These are phyloP conservation scores for Euplexia lucipara DNA, from an alignment of 2,888 invertebrate species.

Conservation along the genomic window DNA sequence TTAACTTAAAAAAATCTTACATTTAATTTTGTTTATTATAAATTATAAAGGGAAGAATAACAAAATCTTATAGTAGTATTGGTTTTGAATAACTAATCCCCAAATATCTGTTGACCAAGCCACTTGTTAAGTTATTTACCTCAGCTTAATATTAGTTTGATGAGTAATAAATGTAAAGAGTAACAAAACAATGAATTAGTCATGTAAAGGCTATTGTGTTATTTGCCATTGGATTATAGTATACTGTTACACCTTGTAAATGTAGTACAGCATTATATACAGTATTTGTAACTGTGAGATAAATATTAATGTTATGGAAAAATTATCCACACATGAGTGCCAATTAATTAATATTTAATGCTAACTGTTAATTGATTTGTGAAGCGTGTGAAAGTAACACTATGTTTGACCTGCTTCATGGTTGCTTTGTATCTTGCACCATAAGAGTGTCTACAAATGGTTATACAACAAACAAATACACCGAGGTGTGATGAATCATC, in stretches of 20 bases:
- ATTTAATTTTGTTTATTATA: background rate
- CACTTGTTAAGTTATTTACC: background rate
- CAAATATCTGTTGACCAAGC: background rate
- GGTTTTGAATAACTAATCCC: background rate
- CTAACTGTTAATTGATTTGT: constrained; percentile 77
- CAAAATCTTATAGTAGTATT: background rate
- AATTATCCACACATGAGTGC: constrained; percentile 65
- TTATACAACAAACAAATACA: constrained; percentile 53
- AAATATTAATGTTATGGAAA: constrained; percentile 69
- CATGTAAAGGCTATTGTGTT: constrained; percentile 17
- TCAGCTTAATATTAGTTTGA: constrained; percentile 18
- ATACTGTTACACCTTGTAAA: constrained; percentile 16
- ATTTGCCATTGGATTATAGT: constrained; percentile 11
- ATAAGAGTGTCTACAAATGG: constrained; percentile 49
- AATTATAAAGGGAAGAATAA: background rate
- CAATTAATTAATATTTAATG: constrained; percentile 74
- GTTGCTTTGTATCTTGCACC: constrained; percentile 56
- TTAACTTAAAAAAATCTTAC: background rate
- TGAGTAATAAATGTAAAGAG: constrained; percentile 30
- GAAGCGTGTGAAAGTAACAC: constrained; percentile 79
- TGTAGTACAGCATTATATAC: constrained; percentile 42
- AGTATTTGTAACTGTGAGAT: constrained; percentile 67
- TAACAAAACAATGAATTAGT: constrained; percentile 26
- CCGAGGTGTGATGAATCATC: constrained; percentile 63
- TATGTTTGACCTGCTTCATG: constrained; percentile 61